Base-by-base conservation (phyloP, 2,888 invertebrate genomes). In the Tyria jacobaeae region DNA sequence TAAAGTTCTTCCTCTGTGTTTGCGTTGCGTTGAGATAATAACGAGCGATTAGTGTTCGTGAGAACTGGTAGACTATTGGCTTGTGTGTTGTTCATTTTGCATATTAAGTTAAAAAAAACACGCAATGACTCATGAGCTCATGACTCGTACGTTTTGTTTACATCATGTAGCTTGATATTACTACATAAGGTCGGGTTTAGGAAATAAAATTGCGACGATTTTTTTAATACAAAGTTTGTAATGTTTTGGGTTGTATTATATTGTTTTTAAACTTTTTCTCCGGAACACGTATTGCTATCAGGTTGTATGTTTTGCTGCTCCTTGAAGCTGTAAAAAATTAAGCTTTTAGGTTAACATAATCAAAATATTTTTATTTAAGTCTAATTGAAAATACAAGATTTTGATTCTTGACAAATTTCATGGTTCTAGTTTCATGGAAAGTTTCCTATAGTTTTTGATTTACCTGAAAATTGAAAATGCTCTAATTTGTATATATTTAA, bases 141-240 rank as follows among this genome's bases (percentile, higher is more conserved):
- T 76, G 75, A 73, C 52, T 73, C 76, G 75, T 67, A 56, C 53
- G 48, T 66, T 73, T 76, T 74, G 74, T 76, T 78, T 79, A 73
- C 75, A 73, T 69, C 72, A 68, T 57, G 64, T 64, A 66, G 61
- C 66, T 65, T 70, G 66, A 66, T 58, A 60, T 51, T 66, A 41
- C 54, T 55, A 55, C 44, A 65, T 70, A 71, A 62, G 66, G 70
- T 70, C 50, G 60, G 60, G 60, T 64, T 77, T 73, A 75, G 68
- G 75, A 76, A 73, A 65, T 61, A 50, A 71, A 63, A 71, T 67
- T 71, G 55, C 56, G 39, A 49, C 35, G 37, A 59, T 62, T 68
- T 62, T 60, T 34, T 54, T 66, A 49, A 61, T 59, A 58, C 63
- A 27, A 27, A 56, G 73, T 71, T 67, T 57, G 64, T 59, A 75